These are phyloP conservation scores for Aphaenogaster ashmeadi DNA, from an alignment of 1,140 invertebrate species.

Conservation along the genomic window DNA sequence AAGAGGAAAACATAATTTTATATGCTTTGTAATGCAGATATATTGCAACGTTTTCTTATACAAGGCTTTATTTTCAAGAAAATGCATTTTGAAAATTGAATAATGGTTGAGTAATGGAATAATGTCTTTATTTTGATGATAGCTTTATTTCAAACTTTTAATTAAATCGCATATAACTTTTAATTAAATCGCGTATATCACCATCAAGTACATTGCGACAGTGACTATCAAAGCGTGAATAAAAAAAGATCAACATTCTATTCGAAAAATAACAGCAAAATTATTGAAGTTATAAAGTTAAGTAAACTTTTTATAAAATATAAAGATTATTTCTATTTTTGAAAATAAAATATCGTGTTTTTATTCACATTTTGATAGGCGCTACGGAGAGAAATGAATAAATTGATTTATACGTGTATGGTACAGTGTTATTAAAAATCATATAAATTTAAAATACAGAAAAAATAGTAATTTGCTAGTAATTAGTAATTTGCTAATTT, in stretches of 20 bases:
- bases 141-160: neutral
- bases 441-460: neutral
- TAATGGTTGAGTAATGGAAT: neutral
- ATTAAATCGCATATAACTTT: neutral
- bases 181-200: neutral
- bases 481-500: constrained; percentile 10
- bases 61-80: neutral
- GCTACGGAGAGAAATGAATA: neutral
- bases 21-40: neutral
- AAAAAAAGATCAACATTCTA: neutral
- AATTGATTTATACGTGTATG: neutral
- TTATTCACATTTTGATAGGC: neutral
- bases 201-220: neutral
- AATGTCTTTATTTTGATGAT: no score
- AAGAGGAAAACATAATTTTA: neutral
- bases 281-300: neutral
- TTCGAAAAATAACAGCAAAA: neutral
- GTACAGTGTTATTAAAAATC: neutral
- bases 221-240: neutral
- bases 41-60: neutral
- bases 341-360: neutral
- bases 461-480: no score
- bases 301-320: neutral
- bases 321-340: neutral
- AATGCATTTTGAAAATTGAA: neutral